phyloP scores from a whole-genome alignment of 2,113 vertebrate species.

The Argyrosomus japonicus region DNA sequence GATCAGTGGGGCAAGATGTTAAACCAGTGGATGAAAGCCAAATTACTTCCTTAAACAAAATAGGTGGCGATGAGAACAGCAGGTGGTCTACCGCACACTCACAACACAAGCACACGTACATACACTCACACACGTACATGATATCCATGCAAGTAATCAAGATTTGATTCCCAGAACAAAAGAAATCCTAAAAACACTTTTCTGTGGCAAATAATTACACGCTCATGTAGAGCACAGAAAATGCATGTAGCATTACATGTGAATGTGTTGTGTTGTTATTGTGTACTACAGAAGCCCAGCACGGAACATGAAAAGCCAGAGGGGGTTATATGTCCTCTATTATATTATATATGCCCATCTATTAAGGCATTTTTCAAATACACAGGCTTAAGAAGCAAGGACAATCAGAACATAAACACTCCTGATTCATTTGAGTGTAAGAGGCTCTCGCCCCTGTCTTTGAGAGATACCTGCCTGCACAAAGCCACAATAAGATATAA shows the following conservation, averaged over 20 bases:
- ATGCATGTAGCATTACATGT: not conserved
- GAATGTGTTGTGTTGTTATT: not conserved
- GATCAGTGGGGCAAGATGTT: constrained; percentile 66
- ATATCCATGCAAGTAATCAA: constrained; percentile 33
- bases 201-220: constrained; percentile 32
- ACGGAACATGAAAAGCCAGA: not conserved
- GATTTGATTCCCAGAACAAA: constrained; percentile 49
- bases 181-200: constrained; percentile 25
- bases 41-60: constrained; percentile 73
- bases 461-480: not conserved
- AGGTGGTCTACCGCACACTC: constrained; percentile 40
- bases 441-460: not conserved
- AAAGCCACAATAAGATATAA: not conserved
- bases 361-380: not conserved
- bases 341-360: not conserved
- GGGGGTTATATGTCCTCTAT: not conserved
- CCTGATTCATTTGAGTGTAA: not conserved
- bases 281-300: not conserved
- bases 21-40: constrained; percentile 60
- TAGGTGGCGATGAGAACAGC: constrained; percentile 62
- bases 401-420: not conserved
- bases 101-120: constrained; percentile 5
- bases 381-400: not conserved
- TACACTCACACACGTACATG: constrained; percentile 11
- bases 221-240: constrained; percentile 7